Base-by-base conservation (phyloP, 2,797 vertebrate species). In the Loriculus beryllinus region DNA sequence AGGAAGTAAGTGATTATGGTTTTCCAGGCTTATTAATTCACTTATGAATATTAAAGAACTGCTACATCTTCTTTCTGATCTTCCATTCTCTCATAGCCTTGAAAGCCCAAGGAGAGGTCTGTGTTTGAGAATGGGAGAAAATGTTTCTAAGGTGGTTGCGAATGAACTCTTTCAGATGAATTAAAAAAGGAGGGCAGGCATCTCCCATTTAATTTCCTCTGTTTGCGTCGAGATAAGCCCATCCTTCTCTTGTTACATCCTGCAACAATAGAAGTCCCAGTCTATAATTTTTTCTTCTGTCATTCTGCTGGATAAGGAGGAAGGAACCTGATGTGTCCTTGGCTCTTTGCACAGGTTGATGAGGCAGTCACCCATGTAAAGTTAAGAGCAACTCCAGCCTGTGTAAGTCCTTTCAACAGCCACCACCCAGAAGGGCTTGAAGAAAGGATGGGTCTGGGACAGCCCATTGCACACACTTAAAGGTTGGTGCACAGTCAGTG, bases 161-260 rank as follows among this genome's bases (percentile, higher is more conserved):
- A 65, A 84, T 3, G 1, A 62, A 35, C 3, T 10, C 5, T 51
- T 68, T 25, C 42, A 28, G 19, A 5, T 14, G 28, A 29, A 42
- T n/a, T 39, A 18, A 33, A 10, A 14, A 6, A 9, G 10, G 20
- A 10, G 17, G 9, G 1, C 8, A 4, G 5, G 4, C 16, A 57
- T 31, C 49, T 72, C 47, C 60, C 49, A n/a, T 74, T 69, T 57
- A 80, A 63, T 77, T 77, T 69, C 37, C 64, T 92, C 45, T 79
- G 22, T 72, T 81, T 75, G 68, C 59, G 40, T 42, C 6, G 20
- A 83, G 48, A 4, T 59, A 43, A 75, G n/a, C 64, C 65, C 31
- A 12, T 64, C 54, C 48, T 82, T 48, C 45, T 68, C 19, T 45
- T 45, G 35, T 63, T 65, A 17, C 35, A 69, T 40, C 72, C 79